Base-by-base conservation (phyloP, 2,797 vertebrate genomes). In the Parambassis ranga region DNA sequence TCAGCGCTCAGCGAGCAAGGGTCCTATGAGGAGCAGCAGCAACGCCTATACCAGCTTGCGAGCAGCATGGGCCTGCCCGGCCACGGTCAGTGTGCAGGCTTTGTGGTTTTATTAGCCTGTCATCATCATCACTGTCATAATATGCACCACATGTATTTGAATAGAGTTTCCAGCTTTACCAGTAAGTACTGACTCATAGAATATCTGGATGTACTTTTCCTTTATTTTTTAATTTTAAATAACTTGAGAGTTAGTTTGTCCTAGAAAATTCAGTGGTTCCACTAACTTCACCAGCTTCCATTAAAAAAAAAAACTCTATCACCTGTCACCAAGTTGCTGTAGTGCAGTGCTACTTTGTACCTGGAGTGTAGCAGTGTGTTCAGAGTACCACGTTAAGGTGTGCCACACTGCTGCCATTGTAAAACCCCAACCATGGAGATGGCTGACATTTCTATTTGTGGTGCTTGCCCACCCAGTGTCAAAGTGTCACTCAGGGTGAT, bases 11-110 rank as follows among this genome's bases (percentile, higher is more conserved):
- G 91, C 0, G 97, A 98, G 56, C 94, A 95, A 1, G 75, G 95
- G 71, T 87, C 94, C 62, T 98, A 94, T 2, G 97, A 98, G 71
- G 97, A 98, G 87, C 96, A 96, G 81, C 95, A 97, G 85, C 97
- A 98, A 49, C 94, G 94, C 2, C 93, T 98, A 71, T 98, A 93
- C 89, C 96, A 98, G 88, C 84, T 99, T 87, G 97, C 95, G 39
- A 96, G 91, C 92, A 95, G 92, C 89, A 95, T 97, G 94, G 94
- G 94, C 5, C 90, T 98, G 57, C 95, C 94, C 2, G 89, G 91
- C 75, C 96, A 97, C 0, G 95, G 94, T 91, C 56, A 90, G 92
- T 88, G 43, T 38, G 51, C 43, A 26, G 22, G 7, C 49, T 65
- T 32, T 30, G 28, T 49, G 13, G 55, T 42, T 59, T 23, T 79